Percentiles rank a stretch among this genome's conserved stretches.
Conservation (phyloP, 2,888 invertebrate genomes). For the Argynnis bischoffii region DNA sequence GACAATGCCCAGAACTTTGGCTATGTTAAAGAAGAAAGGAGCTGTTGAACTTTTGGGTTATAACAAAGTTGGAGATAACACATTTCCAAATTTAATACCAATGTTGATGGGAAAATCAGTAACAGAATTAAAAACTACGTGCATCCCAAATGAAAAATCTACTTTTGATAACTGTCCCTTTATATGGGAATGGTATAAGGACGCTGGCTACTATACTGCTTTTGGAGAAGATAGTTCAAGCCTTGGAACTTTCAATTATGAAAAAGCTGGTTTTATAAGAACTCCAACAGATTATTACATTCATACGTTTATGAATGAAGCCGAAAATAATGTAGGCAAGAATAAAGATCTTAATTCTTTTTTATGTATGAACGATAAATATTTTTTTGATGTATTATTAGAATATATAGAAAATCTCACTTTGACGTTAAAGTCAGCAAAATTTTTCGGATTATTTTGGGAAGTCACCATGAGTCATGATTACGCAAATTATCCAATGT, state of each 20-base stretch:
- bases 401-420: constrained; percentile 86
- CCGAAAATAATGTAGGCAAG: constrained; percentile 81
- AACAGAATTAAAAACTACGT: constrained; percentile 81
- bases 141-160: constrained; percentile 76
- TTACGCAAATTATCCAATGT: constrained; percentile 86
- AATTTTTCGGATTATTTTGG: constrained; percentile 92
- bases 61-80: constrained; percentile 95
- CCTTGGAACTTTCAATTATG: constrained; percentile 89
- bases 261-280: constrained; percentile 85
- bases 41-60: constrained; percentile 92
- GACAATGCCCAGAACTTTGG: constrained; percentile 87
- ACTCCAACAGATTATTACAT: constrained; percentile 92
- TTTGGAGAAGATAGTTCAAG: constrained; percentile 90
- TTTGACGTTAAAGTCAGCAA: constrained; percentile 73
- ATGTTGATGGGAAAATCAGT: constrained; percentile 87
- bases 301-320: constrained; percentile 85
- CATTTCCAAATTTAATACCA: constrained; percentile 93
- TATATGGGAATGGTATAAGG: constrained; percentile 89
- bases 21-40: constrained; percentile 80
- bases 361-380: constrained; percentile 85
- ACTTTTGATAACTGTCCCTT: constrained; percentile 88
- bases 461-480: constrained; percentile 91
- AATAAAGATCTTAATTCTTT: constrained; percentile 81
- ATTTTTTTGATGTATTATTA: constrained; percentile 85
- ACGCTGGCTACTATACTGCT: constrained; percentile 86